Percentiles rank a stretch among this genome's conserved stretches.
These are phyloP conservation scores for Platyscapa corneri DNA, from an alignment of 1,140 invertebrate species.

Conservation along the genomic window DNA sequence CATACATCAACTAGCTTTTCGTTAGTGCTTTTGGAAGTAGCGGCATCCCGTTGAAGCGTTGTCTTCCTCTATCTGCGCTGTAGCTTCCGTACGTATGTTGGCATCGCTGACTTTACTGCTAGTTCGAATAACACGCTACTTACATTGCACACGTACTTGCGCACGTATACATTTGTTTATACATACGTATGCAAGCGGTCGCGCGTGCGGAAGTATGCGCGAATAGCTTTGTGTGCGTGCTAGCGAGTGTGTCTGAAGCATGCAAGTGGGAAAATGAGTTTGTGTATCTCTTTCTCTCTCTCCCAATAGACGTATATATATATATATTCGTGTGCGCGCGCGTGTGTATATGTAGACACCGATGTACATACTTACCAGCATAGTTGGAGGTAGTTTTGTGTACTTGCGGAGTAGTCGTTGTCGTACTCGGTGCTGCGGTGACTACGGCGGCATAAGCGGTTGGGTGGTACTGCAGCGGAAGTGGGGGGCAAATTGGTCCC, in stretches of 20 bases:
- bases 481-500: constrained; percentile 73
- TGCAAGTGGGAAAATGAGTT: background rate
- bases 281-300: no score
- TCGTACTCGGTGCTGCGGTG: constrained; percentile 36
- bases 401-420: constrained; percentile 69
- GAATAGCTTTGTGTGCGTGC: background rate
- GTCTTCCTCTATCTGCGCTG: background rate
- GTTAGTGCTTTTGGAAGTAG: background rate
- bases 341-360: background rate
- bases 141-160: background rate
- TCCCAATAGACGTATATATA: background rate
- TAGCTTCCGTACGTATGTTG: background rate
- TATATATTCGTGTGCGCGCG: background rate
- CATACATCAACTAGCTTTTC: background rate
- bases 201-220: background rate
- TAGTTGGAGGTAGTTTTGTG: constrained; percentile 66
- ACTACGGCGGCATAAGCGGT: constrained; percentile 59
- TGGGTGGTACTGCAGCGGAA: constrained; percentile 69
- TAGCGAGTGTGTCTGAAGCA: background rate
- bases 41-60: background rate
- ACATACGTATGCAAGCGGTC: background rate
- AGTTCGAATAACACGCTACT: constrained; percentile 24
- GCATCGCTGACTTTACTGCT: constrained; percentile 1
- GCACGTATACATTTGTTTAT: background rate
- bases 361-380: constrained; percentile 33